Percentiles rank a stretch among this genome's conserved stretches.
These are phyloP conservation scores for Oncorhynchus kisutch DNA, from an alignment of 2,113 vertebrate genomes.

Conservation along the genomic window DNA sequence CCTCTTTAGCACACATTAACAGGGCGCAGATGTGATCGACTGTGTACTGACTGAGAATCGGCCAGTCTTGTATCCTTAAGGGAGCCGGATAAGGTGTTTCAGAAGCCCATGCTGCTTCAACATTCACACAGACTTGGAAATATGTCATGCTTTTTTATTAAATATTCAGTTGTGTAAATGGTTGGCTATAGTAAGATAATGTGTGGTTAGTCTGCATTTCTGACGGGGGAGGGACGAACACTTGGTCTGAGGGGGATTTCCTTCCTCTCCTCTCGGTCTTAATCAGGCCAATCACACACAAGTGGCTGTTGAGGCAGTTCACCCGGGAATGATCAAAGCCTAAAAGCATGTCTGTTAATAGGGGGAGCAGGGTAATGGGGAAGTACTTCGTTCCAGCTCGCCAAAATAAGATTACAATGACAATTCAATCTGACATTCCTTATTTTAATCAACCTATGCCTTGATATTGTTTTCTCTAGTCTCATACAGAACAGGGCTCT, in stretches of 20 bases:
- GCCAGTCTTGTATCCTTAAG: slow-evolving; percentile 64
- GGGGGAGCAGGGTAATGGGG: not conserved
- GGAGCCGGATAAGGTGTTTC: slow-evolving; percentile 53
- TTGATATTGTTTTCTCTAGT: no score
- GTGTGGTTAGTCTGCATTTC: slow-evolving; percentile 1
- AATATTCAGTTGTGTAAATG: slow-evolving; percentile 16
- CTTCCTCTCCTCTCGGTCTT: slow-evolving; percentile 15
- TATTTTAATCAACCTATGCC: no score
- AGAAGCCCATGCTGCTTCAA: slow-evolving; percentile 44
- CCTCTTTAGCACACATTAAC: slow-evolving; percentile 70
- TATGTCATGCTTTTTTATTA: slow-evolving; percentile 36
- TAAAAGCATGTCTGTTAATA: not conserved
- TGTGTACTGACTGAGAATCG: slow-evolving; percentile 72
- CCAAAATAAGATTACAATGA: not conserved
- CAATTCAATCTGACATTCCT: not conserved
- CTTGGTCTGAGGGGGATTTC: slow-evolving; percentile 2
- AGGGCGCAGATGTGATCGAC: slow-evolving; percentile 68
- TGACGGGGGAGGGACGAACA: no score
- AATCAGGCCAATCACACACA: slow-evolving; percentile 52
- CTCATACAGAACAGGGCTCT: no score
- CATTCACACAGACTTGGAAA: slow-evolving; percentile 33
- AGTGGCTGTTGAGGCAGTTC: slow-evolving; percentile 39
- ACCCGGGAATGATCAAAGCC: not conserved
- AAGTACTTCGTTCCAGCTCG: not conserved
- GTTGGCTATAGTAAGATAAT: slow-evolving; percentile 1